Conservation (phyloP, 2,797 vertebrate genomes). For the Scolopax rusticola region DNA sequence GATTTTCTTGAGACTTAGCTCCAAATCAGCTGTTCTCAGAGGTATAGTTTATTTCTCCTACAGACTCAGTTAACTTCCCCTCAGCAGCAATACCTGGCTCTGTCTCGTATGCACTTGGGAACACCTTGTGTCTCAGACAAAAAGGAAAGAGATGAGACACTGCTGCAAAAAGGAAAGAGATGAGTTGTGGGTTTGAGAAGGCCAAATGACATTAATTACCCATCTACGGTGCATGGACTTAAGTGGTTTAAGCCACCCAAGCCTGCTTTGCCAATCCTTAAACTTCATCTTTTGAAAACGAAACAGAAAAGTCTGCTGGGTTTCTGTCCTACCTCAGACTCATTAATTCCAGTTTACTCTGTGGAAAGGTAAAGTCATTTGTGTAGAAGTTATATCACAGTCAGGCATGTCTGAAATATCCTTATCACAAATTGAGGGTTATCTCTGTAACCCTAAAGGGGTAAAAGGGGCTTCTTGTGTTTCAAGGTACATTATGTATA, state of each 20-base stretch:
- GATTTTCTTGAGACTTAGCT: neutral
- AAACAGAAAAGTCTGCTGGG: neutral
- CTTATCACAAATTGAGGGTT: neutral
- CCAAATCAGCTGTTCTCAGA: neutral
- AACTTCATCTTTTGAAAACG: neutral
- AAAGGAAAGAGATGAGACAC: neutral
- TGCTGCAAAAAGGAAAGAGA: neutral
- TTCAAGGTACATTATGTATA: neutral
- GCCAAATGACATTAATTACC: neutral
- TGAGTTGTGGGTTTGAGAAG: neutral
- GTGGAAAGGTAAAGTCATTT: neutral
- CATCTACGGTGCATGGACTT: neutral
- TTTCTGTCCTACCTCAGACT: neutral
- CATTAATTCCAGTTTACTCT: no score
- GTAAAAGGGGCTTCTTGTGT: neutral
- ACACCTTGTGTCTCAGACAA: neutral
- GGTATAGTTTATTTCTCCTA: accelerated
- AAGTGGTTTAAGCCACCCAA: neutral
- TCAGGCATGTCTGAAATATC: neutral
- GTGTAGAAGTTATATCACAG: neutral
- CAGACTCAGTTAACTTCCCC: neutral
- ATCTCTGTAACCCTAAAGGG: neutral
- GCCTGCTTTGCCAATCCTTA: neutral
- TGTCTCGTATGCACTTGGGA: accelerated
- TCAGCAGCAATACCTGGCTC: neutral